A percentile compares a stretch with the other conserved stretches of the same genome.
These are phyloP conservation scores for Sitophilus oryzae DNA, from an alignment of 1,140 invertebrate species.

Conservation along the genomic window DNA sequence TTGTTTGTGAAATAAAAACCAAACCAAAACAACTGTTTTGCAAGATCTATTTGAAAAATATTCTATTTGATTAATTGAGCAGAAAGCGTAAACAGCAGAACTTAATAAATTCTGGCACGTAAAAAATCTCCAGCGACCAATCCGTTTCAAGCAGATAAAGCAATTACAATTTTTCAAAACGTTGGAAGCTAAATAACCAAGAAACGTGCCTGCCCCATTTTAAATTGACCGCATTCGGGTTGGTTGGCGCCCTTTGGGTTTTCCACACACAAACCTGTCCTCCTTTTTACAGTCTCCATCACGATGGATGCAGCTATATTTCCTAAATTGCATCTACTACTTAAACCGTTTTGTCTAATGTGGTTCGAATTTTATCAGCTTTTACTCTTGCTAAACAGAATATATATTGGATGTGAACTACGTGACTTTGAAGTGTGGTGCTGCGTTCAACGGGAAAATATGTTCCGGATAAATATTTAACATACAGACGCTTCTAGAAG, in stretches of 20 bases:
- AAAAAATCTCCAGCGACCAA: slow-evolving; percentile 36
- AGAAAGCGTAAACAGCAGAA: slow-evolving; percentile 12
- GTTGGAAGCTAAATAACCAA: slow-evolving; percentile 33
- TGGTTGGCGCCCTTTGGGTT: no score
- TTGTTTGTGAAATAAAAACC: no score
- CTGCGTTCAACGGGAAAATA: not conserved
- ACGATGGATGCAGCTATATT: not conserved
- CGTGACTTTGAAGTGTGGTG: not conserved
- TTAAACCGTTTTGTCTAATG: not conserved
- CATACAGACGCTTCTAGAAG: no score
- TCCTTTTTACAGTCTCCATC: not conserved
- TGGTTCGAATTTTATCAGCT: not conserved
- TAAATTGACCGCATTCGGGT: slow-evolving; percentile 14
- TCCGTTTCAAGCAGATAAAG: slow-evolving; percentile 36
- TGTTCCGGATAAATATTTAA: not conserved
- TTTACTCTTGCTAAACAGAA: not conserved
- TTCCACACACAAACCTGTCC: no score
- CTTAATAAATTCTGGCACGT: slow-evolving; percentile 28
- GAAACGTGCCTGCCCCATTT: slow-evolving; percentile 28
- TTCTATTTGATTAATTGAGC: not conserved
- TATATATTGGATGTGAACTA: not conserved
- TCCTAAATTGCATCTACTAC: not conserved
- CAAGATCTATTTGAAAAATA: no score
- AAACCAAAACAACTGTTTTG: no score
- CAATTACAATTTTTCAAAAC: slow-evolving; percentile 41